These are phyloP conservation scores for Tolypeutes matacus DNA, from an alignment of 2,797 vertebrate species.

Conservation along the genomic window DNA sequence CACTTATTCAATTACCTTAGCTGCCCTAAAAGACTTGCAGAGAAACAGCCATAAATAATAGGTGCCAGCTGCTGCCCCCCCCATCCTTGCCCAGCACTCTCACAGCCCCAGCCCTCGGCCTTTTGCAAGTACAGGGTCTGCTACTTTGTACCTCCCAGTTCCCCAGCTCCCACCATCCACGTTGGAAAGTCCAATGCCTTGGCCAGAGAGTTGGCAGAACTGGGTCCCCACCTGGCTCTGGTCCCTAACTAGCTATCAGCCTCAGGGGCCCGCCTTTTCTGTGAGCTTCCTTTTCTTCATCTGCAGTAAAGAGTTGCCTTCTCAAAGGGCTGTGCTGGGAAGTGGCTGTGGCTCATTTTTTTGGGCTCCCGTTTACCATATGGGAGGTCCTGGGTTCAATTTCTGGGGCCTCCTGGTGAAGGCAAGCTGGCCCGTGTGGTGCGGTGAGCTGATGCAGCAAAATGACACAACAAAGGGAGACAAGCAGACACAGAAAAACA, in stretches of 20 bases:
- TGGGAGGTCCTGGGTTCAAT: no score
- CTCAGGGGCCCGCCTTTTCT: not conserved
- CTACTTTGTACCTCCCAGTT: fast-evolving
- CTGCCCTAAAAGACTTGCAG: constrained; percentile 69
- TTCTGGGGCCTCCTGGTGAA: no score
- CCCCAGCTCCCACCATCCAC: not conserved
- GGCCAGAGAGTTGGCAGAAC: not conserved
- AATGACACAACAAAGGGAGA: no score
- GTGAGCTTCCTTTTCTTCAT: not conserved
- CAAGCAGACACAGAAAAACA: no score
- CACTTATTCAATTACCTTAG: constrained; percentile 81
- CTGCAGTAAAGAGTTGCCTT: not conserved
- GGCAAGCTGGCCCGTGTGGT: no score
- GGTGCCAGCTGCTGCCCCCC: not conserved
- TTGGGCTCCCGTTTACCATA: no score
- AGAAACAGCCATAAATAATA: constrained; percentile 73
- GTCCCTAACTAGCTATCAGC: no score
- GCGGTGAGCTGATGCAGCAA: no score
- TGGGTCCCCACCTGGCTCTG: not conserved
- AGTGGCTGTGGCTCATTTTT: no score
- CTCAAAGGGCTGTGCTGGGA: no score
- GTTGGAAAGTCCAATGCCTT: not conserved
- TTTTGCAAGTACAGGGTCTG: fast-evolving
- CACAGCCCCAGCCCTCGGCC: not conserved
- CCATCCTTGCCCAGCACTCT: not conserved